Evolutionary conservation across 1,140 invertebrate species (phyloP).

Genomic region (Helicorthomorpha holstii): DNA sequence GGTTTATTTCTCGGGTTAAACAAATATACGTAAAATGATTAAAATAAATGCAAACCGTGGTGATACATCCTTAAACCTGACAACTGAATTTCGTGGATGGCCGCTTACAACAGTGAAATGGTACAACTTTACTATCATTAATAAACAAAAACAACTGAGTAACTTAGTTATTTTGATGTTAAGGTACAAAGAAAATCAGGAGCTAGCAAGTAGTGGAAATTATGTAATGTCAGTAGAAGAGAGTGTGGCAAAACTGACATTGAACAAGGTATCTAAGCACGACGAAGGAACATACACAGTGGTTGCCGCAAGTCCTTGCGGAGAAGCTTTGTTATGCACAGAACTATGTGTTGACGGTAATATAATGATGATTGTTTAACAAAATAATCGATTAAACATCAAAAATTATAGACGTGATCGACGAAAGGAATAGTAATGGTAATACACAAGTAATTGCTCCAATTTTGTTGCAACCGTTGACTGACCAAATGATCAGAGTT

Average conservation of each 20-base stretch:
- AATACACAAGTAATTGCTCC: slow-evolving; percentile 3
- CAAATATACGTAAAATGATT: too few species aligned
- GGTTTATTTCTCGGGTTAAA: too few species aligned
- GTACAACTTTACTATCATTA: too few species aligned
- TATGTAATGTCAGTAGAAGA: slow-evolving; percentile 7
- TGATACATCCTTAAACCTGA: too few species aligned
- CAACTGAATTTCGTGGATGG: too few species aligned
- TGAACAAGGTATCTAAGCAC: slow-evolving; percentile 21
- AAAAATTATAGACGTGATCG: not conserved
- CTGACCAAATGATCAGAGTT: slow-evolving; percentile 5
- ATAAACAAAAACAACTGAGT: too few species aligned
- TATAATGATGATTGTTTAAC: not conserved
- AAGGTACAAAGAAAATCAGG: slow-evolving; percentile 14
- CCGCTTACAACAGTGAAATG: too few species aligned
- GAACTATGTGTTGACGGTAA: slow-evolving; percentile 4
- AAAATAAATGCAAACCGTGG: too few species aligned
- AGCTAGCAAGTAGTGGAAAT: slow-evolving; percentile 8
- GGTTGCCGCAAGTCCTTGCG: slow-evolving; percentile 28
- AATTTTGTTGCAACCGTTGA: slow-evolving; percentile 3
- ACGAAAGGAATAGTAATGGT: not conserved
- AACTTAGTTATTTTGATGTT: not conserved
- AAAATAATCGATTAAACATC: not conserved
- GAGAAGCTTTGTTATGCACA: slow-evolving; percentile 12
- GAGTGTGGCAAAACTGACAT: slow-evolving; percentile 17
- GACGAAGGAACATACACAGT: slow-evolving; percentile 29